Base-by-base conservation (phyloP, 2,797 vertebrate species). In the Loriculus beryllinus region DNA sequence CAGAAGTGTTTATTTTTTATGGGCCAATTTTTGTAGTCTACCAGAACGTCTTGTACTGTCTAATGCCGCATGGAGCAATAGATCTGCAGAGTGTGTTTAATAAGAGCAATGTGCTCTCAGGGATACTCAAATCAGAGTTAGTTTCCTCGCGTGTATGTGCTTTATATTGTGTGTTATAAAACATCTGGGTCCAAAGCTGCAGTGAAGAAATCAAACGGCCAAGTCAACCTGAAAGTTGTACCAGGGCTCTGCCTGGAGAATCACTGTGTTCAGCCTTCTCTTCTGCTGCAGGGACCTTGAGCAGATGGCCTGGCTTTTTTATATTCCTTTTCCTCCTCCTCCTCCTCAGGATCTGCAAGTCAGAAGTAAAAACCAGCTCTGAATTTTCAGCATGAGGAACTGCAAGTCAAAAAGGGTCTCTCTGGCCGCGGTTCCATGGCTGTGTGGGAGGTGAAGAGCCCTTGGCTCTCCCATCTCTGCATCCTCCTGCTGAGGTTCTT, bases 1-100 rank as follows among this genome's bases (percentile, higher is more conserved):
- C 90, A 95, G 92, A 94, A 95, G 89, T 95, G 90, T 95, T 96
- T 92, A 72, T 89, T 92, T 96, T 95, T 95, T 94, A 82, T 86
- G 82, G 94, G 88, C 91, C 89, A 95, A 79, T 93, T 96, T 92
- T 95, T 95, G 86, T 82, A 81, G 76, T 83, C 80, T 92, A 91
- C 70, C 70, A 79, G 95, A 94, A 95, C 57, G 48, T 91, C 86
- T 93, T 95, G 92, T 96, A 83, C 92, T 86, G 81, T 86, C 75
- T 93, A 86, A 84, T 95, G 89, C 89, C 0, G 47, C 90, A 86
- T 86, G 71, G 86, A 95, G 92, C 82, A 86, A 92, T 93, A 83
- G 90, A 79, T 94, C 96, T 95, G 84, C 72, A 47, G 94, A 94
- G 95, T 90, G 86, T 63, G 88, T 86, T 97, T 94, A 95, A 81